Evolutionary conservation across 2,113 vertebrate species (phyloP), one percentile per base, ranked within the genome.

Genomic region (Forbesichthys papilliferus): DNA sequence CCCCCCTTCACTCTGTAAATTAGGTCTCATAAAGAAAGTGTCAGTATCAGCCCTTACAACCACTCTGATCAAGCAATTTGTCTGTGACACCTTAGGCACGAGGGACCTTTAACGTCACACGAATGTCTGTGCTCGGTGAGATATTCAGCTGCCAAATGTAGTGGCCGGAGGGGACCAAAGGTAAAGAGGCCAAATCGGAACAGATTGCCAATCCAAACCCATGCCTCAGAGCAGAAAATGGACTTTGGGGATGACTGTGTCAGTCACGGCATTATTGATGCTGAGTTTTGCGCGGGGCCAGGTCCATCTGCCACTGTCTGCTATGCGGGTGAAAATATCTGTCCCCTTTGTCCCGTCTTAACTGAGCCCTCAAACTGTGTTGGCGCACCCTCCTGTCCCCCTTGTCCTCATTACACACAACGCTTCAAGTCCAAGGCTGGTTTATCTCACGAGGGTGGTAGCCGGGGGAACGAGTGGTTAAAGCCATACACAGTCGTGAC

Each of bases 391-490:
- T 48, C 72, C 68, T 78, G 78, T 85, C 88, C 84, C 83, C 60
- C 85, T 81, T 73, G 80, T 85, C 86, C 85, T 89, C 81, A 86
- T 87, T 90, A 87, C 76, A 83, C 65, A 68, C 61, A 58, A 84
- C 81, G 52, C 79, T 82, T 34, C 65, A 75, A 84, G 81, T 85
- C 85, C 79, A 83, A 78, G 80, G 63, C 67, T 71, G 56, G 70
- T 81, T 83, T 75, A 68, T 76, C 80, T 56, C 65, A 54, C 13
- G 66, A 82, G 81, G 75, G 63, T 27, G 12, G 72, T 66, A 51
- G 73, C 76, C 58, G 48, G 27, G 56, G 66, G 81, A 81, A 64
- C 66, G 61, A 66, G 67, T n/a, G 27, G 58, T 69, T 47, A 79
- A 79, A 82, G 67, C 77, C 58, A 68, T 69, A 81, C 53, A 73